These are phyloP conservation scores for Chouioia cunea DNA, from an alignment of 2,888 invertebrate species.

Conservation along the genomic window DNA sequence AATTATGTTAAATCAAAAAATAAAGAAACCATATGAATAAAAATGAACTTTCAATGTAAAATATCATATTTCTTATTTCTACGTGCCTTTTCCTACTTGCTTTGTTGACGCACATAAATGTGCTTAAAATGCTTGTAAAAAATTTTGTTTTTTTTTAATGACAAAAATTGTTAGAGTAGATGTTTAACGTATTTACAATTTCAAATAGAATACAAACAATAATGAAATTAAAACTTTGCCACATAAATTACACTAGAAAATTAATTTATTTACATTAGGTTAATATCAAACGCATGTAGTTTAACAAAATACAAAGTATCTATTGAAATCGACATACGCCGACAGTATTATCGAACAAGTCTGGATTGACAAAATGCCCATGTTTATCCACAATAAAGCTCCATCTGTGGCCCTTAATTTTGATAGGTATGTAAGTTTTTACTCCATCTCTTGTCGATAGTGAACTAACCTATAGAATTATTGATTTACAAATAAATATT, in stretches of 20 bases:
- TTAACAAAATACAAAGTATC: background rate
- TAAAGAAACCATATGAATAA: constrained; percentile 49
- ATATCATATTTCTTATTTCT: constrained; percentile 29
- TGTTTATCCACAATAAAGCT: constrained; percentile 48
- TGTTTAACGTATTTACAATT: too few species aligned
- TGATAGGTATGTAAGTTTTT: constrained; percentile 47
- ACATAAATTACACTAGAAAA: constrained; percentile 1
- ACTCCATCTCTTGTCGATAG: constrained; percentile 33
- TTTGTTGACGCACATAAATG: constrained; percentile 10
- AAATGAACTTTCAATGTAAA: constrained; percentile 41
- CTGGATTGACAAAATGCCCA: constrained; percentile 53
- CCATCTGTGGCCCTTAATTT: constrained; percentile 37
- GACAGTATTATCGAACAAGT: constrained; percentile 52
- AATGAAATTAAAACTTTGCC: background rate
- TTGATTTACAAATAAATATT: constrained; percentile 23
- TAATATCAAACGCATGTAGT: constrained; percentile 2
- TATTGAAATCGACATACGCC: constrained; percentile 40
- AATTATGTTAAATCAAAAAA: constrained; percentile 51
- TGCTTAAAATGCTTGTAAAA: background rate
- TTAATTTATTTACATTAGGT: constrained; percentile 25
- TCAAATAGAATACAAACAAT: too few species aligned
- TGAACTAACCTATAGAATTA: constrained; percentile 48
- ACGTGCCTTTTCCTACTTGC: background rate
- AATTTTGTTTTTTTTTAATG: background rate
- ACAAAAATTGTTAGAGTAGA: too few species aligned